Percentiles rank a stretch among this genome's conserved stretches.
Conservation (phyloP, 2,113 vertebrate species). For the Neotoma lepida region DNA sequence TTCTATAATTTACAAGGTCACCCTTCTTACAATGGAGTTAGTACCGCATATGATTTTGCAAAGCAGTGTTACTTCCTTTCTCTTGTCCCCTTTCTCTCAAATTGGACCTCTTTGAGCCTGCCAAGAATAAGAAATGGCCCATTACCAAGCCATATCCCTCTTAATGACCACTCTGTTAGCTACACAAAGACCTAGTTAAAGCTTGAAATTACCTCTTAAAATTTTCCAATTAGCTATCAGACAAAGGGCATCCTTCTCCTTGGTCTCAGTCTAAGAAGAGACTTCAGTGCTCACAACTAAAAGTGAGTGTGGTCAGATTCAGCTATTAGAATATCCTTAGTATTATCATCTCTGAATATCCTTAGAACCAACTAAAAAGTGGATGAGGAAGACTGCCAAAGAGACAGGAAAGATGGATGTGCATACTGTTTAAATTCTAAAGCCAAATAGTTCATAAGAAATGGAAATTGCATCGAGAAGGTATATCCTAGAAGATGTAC, state of each 20-base stretch:
- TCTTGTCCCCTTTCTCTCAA: slow-evolving; percentile 65
- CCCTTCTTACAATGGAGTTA: slow-evolving; percentile 35
- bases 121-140: slow-evolving; percentile 74
- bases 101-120: slow-evolving; percentile 56
- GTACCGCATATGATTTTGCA: slow-evolving; percentile 59
- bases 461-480: slow-evolving; percentile 13
- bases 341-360: slow-evolving; percentile 6
- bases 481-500: slow-evolving; percentile 22
- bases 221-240: slow-evolving; percentile 70
- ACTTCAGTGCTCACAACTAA: slow-evolving; percentile 22
- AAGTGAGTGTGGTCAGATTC: slow-evolving; percentile 52
- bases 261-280: slow-evolving; percentile 33
- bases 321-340: not conserved
- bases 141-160: slow-evolving; percentile 65
- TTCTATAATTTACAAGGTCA: slow-evolving; percentile 68
- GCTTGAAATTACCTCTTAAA: slow-evolving; percentile 72
- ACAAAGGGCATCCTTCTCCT: slow-evolving; percentile 56
- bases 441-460: slow-evolving; percentile 40
- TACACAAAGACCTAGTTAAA: slow-evolving; percentile 69
- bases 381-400: not conserved
- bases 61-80: slow-evolving; percentile 48
- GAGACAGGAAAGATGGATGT: not conserved
- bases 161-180: slow-evolving; percentile 71
- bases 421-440: slow-evolving; percentile 20
- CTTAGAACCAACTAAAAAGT: slow-evolving; percentile 8